phyloP scores from a whole-genome alignment of 2,797 vertebrate species.

The Hypotaenidia philippensis region DNA sequence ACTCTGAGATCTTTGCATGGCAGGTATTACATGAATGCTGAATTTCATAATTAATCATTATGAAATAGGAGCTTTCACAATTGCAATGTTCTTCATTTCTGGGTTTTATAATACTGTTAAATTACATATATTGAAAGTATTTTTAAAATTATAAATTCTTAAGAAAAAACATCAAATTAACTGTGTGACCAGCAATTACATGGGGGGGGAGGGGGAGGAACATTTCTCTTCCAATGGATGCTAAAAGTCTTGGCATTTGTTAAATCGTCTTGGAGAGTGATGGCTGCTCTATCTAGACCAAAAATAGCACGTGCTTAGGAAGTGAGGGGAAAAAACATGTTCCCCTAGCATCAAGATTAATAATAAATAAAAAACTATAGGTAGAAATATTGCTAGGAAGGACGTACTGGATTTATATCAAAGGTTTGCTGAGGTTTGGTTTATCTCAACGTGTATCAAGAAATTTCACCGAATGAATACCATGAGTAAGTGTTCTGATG shows the following conservation, averaged over 20 bases:
- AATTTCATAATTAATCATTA: not conserved
- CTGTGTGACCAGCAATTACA: not conserved
- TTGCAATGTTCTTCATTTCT: not conserved
- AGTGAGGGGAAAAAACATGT: not conserved
- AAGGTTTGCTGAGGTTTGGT: not conserved
- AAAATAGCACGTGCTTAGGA: not conserved
- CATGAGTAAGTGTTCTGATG: not conserved
- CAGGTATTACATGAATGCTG: not conserved
- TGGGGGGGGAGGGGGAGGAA: not conserved
- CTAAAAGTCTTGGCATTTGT: not conserved
- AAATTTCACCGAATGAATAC: not conserved
- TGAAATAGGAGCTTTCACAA: not conserved
- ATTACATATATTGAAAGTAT: not conserved
- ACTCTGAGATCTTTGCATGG: not conserved
- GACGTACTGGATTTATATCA: not conserved
- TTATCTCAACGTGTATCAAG: not conserved
- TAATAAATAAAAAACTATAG: not conserved
- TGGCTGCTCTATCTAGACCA: not conserved
- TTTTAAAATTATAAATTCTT: not conserved
- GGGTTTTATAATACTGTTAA: not conserved
- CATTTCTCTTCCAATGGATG: not conserved
- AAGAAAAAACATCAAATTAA: constrained; percentile 9
- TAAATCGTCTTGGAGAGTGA: not conserved
- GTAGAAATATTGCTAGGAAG: not conserved
- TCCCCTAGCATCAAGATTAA: not conserved